phyloP scores from a whole-genome alignment of 1,140 invertebrate species.

The Drosophila auraria region DNA sequence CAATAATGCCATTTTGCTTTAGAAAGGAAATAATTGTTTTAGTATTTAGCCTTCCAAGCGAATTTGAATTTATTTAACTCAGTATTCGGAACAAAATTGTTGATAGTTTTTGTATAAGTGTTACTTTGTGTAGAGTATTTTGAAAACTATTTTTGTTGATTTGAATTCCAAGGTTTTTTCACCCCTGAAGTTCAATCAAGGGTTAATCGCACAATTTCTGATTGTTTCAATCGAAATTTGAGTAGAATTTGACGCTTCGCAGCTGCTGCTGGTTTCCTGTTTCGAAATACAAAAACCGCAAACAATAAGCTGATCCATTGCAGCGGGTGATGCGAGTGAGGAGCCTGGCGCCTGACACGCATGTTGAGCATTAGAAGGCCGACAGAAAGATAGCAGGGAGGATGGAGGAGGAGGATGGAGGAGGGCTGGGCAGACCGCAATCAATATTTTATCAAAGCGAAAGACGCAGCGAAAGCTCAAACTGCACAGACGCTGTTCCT shows the following conservation, averaged over 20 bases:
- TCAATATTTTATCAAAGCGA: constrained; percentile 80
- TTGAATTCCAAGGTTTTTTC: neutral
- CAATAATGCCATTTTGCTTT: neutral
- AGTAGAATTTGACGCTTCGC: constrained; percentile 49
- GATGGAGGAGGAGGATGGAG: neutral
- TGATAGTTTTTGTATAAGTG: too few relatives aligned
- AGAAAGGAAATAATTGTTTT: neutral
- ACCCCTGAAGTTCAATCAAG: neutral
- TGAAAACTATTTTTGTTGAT: neutral
- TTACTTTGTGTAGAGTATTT: too few relatives aligned
- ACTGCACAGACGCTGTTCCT: constrained; percentile 40
- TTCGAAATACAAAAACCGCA: constrained; percentile 47
- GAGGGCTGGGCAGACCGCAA: constrained; percentile 61
- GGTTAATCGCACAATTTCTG: constrained; percentile 56
- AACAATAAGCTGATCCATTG: constrained; percentile 62
- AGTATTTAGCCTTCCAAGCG: neutral
- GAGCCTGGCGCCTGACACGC: constrained; percentile 56
- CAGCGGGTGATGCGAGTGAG: neutral
- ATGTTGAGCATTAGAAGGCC: constrained; percentile 64
- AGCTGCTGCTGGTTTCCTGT: constrained; percentile 29
- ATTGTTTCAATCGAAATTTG: constrained; percentile 52
- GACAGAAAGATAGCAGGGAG: neutral
- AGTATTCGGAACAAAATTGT: too few relatives aligned
- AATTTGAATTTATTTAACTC: neutral
- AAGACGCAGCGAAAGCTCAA: constrained; percentile 44